Conservation (phyloP, 2,797 vertebrate genomes). For the Spinus pinus region DNA sequence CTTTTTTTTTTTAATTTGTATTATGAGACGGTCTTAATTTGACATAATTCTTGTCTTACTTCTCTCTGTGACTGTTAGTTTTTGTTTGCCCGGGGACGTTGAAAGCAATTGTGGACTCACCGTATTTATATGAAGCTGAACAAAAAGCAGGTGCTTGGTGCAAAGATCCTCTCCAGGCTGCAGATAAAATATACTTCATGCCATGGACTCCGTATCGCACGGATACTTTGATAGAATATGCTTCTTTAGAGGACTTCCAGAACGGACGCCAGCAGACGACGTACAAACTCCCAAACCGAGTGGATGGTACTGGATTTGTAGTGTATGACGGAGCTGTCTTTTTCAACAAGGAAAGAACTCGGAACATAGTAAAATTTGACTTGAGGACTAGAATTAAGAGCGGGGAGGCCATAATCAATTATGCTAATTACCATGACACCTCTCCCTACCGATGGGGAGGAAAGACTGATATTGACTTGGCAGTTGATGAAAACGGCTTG, state of each 20-base stretch:
- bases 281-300: slow-evolving; percentile 96
- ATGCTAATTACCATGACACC: slow-evolving; percentile 98
- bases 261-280: slow-evolving; percentile 92
- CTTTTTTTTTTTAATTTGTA: neutral
- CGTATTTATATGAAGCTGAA: slow-evolving; percentile 97
- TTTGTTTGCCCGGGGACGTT: slow-evolving; percentile 99
- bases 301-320: slow-evolving; percentile 98
- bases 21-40: slow-evolving; percentile 53
- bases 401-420: slow-evolving; percentile 98
- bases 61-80: slow-evolving; percentile 90
- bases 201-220: slow-evolving; percentile 99
- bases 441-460: slow-evolving; percentile 98
- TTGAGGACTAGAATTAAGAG: slow-evolving; percentile 99
- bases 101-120: slow-evolving; percentile 97
- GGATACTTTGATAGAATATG: slow-evolving; percentile 96
- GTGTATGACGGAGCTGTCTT: slow-evolving; percentile 98
- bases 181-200: slow-evolving; percentile 99
- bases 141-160: slow-evolving; percentile 99
- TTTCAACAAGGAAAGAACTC: slow-evolving; percentile 98
- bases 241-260: slow-evolving; percentile 95
- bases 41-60: slow-evolving; percentile 84
- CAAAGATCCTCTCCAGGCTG: slow-evolving; percentile 98
- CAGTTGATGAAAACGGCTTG: slow-evolving; percentile 96
- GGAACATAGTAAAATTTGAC: slow-evolving; percentile 99
- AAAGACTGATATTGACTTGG: slow-evolving; percentile 97